Conservation (phyloP, 2,888 invertebrate species). For the Ornithoptera alexandrae region DNA sequence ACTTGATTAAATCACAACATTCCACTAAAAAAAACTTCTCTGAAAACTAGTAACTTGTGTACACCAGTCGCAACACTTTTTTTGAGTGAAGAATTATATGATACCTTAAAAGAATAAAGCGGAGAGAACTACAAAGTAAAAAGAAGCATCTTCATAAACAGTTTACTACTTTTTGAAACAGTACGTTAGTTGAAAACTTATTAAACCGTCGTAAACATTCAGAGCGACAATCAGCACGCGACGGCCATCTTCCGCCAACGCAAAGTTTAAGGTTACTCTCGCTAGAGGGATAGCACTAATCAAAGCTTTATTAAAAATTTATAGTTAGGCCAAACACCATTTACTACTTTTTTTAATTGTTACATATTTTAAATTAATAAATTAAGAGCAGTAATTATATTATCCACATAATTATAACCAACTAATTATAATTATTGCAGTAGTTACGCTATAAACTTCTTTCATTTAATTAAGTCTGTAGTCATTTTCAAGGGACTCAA, state of each 20-base stretch:
- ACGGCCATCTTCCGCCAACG: constrained; percentile 78
- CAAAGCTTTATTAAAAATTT: constrained; percentile 21
- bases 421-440: background rate
- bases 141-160: constrained; percentile 47
- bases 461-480: no score
- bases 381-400: background rate
- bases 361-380: background rate
- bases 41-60: constrained; percentile 69
- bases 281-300: constrained; percentile 56
- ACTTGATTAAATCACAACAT: constrained; percentile 73
- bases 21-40: constrained; percentile 65
- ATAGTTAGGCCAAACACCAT: background rate
- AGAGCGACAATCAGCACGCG: constrained; percentile 73
- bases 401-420: background rate
- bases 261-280: constrained; percentile 59
- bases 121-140: constrained; percentile 41
- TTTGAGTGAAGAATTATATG: constrained; percentile 59
- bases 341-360: background rate
- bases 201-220: constrained; percentile 69
- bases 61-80: constrained; percentile 63
- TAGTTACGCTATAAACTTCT: no score
- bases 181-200: constrained; percentile 63
- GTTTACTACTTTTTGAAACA: constrained; percentile 47
- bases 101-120: constrained; percentile 50
- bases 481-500: no score